Evolutionary conservation across 2,797 vertebrate species (phyloP).

Genomic region (Protonibea diacanthus): DNA sequence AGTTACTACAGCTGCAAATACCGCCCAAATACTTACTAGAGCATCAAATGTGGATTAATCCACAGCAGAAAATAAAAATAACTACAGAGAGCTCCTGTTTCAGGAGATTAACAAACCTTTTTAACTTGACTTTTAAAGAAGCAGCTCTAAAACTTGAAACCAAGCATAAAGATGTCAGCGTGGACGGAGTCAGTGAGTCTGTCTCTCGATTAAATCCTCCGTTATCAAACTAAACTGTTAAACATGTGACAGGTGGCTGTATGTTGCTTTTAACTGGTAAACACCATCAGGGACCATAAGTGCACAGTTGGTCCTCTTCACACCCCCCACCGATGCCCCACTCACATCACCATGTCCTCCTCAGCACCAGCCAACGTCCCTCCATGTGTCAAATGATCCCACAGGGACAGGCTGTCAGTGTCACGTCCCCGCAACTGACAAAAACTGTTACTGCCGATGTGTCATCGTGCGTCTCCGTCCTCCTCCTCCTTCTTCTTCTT

Average conservation of each 20-base stretch:
- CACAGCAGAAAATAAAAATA: background rate
- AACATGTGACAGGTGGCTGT: slow-evolving; percentile 59
- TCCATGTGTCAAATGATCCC: slow-evolving; percentile 45
- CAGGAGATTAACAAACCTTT: background rate
- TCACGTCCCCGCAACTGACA: slow-evolving; percentile 29
- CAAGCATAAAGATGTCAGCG: too few species aligned
- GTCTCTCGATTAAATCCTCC: background rate
- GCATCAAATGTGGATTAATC: background rate
- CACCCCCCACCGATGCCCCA: slow-evolving; percentile 54
- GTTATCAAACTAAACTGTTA: background rate
- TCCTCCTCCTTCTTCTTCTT: too few species aligned
- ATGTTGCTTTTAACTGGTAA: slow-evolving; percentile 54
- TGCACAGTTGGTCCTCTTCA: slow-evolving; percentile 80
- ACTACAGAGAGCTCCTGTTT: background rate
- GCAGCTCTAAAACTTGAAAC: background rate
- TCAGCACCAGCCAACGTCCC: slow-evolving; percentile 32
- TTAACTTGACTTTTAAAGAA: background rate
- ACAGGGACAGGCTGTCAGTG: slow-evolving; percentile 55
- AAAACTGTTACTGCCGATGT: slow-evolving; percentile 22
- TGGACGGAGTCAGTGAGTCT: background rate
- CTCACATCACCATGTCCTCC: slow-evolving; percentile 44
- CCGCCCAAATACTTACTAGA: background rate
- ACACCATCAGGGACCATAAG: slow-evolving; percentile 78
- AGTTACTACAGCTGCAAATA: background rate
- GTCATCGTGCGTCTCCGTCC: slow-evolving; percentile 20